Base-by-base conservation (phyloP, 2,888 invertebrate species). In the Epirrita christyi region DNA sequence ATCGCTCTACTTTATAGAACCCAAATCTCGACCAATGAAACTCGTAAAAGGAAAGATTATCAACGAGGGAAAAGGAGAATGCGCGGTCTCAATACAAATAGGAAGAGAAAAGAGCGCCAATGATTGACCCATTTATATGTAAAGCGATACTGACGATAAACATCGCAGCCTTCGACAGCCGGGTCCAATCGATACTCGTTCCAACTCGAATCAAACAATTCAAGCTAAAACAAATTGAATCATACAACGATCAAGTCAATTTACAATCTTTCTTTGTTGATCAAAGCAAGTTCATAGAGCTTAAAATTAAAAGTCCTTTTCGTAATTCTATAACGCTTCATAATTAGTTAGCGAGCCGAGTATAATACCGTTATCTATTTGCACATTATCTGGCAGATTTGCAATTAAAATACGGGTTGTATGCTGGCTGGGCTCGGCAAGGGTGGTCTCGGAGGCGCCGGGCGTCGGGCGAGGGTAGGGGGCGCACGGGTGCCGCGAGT, bases 371-470 rank as follows among this genome's bases (percentile, higher is more conserved):
- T 89, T 92, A 91, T 91, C 90, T 91, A 90, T 92, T 92, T 91
- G 88, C 88, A 86, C 89, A 90, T 92, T 90, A 91, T 90, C 92
- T 89, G 85, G 88, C 87, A 89, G 90, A 92, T 92, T 91, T 91
- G 89, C 92, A 92, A 92, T 92, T 92, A 92, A 91, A 92, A 91
- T 90, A 86, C 81, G 88, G 88, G 86, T 83, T 86, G 86, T 84
- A 68, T 75, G 66, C 43, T 45, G 45, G 57, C 21, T 37, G 45
- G 71, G 68, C 71, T 70, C 66, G 72, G 76, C 63, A 66, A 68
- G 78, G 80, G 76, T 72, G 75, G 76, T 65, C 71, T 71, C 68
- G 60, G 68, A 60, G 70, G 63, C 69, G 74, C 69, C 61, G 57
- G 69, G 68, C 66, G 68, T 57, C 61, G 66, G 58, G 67, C 70